Base-by-base conservation (phyloP, 2,888 invertebrate species). In the Mayetiola destructor region DNA sequence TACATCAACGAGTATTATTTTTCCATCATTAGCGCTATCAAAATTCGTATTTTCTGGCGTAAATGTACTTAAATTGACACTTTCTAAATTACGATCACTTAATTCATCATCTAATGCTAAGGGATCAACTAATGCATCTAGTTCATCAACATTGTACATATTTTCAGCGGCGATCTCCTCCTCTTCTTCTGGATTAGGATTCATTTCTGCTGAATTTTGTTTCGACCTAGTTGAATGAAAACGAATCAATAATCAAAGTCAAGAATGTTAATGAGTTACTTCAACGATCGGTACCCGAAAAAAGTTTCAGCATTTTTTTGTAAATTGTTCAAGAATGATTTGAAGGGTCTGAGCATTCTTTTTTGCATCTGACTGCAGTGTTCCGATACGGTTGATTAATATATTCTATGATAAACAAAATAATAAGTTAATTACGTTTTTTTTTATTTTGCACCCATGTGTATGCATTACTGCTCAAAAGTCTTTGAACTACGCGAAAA, bases 261-360 rank as follows among this genome's bases (percentile, higher is more conserved):
- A 10, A 40, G 2, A n/a, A 3, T 29, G 16, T n/a, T 52, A 27
- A 2, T 8, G 3, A 48, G 20, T 23, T 14, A 23, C 16, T 12
- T n/a, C 14, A 36, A 23, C 12, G 2, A 23, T 23, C 42, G 10
- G 10, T 48, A 61, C 61, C 70, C 69, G 62, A 70, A 70, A 64
- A 71, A 65, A 56, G 65, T 64, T 21, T 67, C 65, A 54, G 70
- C 69, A 68, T 70, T 72, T 63, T 70, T 70, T 61, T 72, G 71
- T 62, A 72, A 69, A 60, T 69, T 71, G 55, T 68, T 70, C 58
- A 72, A 65, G 40, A 72, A 66, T 60, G 68, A 70, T 62, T 72
- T 72, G 58, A 72, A 68, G 56, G 73, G 70, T 62, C 65, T 68
- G 62, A 70, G 69, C 71, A 71, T 73, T 52, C 36, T 60, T 35